phyloP scores from a whole-genome alignment of 2,113 vertebrate species.

The Thomomys bottae region DNA sequence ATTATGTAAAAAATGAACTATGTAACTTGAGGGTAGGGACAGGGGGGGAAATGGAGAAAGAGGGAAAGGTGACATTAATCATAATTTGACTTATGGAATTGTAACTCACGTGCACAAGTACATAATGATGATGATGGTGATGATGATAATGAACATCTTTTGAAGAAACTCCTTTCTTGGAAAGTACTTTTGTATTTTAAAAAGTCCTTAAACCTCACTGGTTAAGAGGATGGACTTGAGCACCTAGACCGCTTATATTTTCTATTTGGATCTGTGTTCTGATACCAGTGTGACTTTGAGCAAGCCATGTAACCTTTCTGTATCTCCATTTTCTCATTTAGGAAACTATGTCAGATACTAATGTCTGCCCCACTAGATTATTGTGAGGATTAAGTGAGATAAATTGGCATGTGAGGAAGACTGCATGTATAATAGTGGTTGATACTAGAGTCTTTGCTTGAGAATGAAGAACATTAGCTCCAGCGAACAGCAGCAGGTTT shows the following conservation, averaged over 20 bases:
- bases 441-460: not conserved
- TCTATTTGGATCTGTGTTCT: not conserved
- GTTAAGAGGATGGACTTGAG: not conserved
- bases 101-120: too few relatives aligned
- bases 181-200: not conserved
- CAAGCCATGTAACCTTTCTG: not conserved
- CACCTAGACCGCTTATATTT: not conserved
- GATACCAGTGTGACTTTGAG: not conserved
- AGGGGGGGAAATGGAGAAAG: too few relatives aligned
- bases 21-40: too few relatives aligned
- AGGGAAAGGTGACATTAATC: too few relatives aligned
- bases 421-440: not conserved
- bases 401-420: not conserved
- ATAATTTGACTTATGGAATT: too few relatives aligned
- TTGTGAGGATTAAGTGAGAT: not conserved
- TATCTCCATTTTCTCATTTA: not conserved
- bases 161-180: not conserved
- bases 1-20: too few relatives aligned
- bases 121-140: too few relatives aligned
- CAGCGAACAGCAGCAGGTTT: not conserved
- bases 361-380: not conserved
- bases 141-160: not conserved
- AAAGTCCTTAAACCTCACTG: not conserved
- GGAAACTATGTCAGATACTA: not conserved
- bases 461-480: not conserved